A percentile compares a stretch with the other conserved stretches of the same genome.
Conservation (phyloP, 92 coral and sea anemone genomes). For the Epizoanthus illoricatus region DNA sequence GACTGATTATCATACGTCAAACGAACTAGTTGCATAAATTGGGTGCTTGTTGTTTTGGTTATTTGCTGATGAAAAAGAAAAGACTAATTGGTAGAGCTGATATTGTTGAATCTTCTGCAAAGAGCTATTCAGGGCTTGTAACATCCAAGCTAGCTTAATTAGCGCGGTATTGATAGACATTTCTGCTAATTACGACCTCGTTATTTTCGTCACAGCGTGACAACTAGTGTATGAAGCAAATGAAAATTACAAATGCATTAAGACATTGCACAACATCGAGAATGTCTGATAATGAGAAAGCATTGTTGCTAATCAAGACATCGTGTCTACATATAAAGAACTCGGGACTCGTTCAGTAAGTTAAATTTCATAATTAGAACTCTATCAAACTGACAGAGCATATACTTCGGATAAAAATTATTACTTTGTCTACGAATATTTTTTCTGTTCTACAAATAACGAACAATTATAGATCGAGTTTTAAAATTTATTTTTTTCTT, state of each 20-base stretch:
- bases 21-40: neutral
- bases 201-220: constrained; percentile 26
- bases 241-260: neutral
- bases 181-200: neutral
- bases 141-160: constrained; percentile 26
- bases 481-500: too few relatives aligned
- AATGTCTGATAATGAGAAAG: neutral
- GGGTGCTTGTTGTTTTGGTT: constrained; percentile 3
- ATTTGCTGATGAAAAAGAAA: constrained; percentile 17
- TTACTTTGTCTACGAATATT: too few relatives aligned
- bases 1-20: neutral
- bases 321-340: too few relatives aligned
- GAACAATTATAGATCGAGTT: too few relatives aligned
- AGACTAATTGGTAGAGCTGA: constrained; percentile 25
- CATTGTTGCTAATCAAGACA: neutral
- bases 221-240: constrained; percentile 1
- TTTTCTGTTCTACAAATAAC: too few relatives aligned
- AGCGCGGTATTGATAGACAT: neutral
- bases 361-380: too few relatives aligned
- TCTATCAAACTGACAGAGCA: too few relatives aligned
- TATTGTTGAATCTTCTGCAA: neutral
- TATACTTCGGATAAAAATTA: too few relatives aligned
- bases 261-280: neutral
- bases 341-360: too few relatives aligned
- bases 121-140: neutral